Evolutionary conservation across 2,797 vertebrate species (phyloP).

Genomic region (Gymnodraco acuticeps): DNA sequence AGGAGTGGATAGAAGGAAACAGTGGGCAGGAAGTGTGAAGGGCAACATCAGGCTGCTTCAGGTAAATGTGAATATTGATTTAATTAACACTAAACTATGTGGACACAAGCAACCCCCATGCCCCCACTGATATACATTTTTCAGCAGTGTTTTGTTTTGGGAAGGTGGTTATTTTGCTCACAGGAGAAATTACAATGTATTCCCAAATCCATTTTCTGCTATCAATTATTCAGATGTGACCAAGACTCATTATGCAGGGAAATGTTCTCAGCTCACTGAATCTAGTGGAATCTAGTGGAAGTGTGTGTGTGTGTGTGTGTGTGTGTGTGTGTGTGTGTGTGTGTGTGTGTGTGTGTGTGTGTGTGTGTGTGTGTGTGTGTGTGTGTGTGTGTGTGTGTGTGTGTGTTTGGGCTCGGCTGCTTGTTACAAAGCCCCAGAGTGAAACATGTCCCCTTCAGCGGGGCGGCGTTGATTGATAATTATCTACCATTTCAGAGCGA

Average conservation of each 20-base stretch:
- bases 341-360: too few species aligned
- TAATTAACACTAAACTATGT: conserved; percentile 64
- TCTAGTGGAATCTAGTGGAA: conserved; percentile 27
- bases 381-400: not conserved
- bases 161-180: conserved; percentile 70
- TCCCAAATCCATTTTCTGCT: conserved; percentile 73
- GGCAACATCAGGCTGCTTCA: conserved; percentile 43
- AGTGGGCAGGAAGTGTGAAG: conserved; percentile 42
- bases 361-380: not conserved
- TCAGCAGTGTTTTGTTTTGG: conserved; percentile 70
- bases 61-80: conserved; percentile 67
- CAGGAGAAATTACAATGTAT: conserved; percentile 75
- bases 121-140: conserved; percentile 45
- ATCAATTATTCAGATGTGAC: conserved; percentile 79
- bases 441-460: conserved; percentile 22
- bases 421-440: not conserved
- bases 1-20: conserved; percentile 33
- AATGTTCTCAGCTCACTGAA: conserved; percentile 57
- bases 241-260: conserved; percentile 68
- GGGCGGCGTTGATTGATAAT: conserved; percentile 28
- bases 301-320: too few species aligned
- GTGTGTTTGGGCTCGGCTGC: not conserved
- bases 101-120: conserved; percentile 5
- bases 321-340: too few species aligned
- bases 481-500: not conserved